phyloP scores from a whole-genome alignment of 1,140 invertebrate genomes.

The Fragariocoptes setiger region DNA sequence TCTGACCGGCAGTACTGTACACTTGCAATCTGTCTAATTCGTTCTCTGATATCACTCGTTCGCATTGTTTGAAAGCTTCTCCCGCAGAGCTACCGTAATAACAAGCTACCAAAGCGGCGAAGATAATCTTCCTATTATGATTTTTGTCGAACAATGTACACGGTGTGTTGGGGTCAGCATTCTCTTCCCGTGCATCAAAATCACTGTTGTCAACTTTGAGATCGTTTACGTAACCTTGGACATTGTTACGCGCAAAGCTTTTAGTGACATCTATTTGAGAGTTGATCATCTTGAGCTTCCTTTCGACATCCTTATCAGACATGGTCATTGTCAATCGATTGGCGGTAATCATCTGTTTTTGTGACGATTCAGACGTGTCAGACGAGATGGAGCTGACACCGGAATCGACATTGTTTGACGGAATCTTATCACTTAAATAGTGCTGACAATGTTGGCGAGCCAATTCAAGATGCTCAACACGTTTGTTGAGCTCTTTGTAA shows the following conservation, averaged over 20 bases:
- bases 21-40: neutral
- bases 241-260: conserved; percentile 3
- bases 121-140: conserved; percentile 2
- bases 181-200: no score
- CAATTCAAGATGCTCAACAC: conserved; percentile 2
- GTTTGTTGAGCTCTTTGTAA: neutral
- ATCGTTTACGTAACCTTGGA: conserved; percentile 1
- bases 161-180: no score
- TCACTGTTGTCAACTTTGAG: no score
- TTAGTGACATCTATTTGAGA: conserved; percentile 8
- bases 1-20: neutral
- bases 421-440: conserved; percentile 5
- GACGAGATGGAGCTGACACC: no score
- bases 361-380: no score
- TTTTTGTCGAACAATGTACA: conserved; percentile 4
- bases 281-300: conserved; percentile 7
- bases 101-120: conserved; percentile 4
- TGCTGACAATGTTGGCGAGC: conserved; percentile 8
- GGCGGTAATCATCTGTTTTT: no score
- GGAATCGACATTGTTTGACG: neutral
- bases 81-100: neutral
- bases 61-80: conserved; percentile 8
- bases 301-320: conserved; percentile 9
- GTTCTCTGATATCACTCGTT: conserved; percentile 8
- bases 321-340: no score